Evolutionary conservation across 2,113 vertebrate species (phyloP), one percentile per base, ranked within the genome.

Genomic region (Corythoichthys intestinalis): DNA sequence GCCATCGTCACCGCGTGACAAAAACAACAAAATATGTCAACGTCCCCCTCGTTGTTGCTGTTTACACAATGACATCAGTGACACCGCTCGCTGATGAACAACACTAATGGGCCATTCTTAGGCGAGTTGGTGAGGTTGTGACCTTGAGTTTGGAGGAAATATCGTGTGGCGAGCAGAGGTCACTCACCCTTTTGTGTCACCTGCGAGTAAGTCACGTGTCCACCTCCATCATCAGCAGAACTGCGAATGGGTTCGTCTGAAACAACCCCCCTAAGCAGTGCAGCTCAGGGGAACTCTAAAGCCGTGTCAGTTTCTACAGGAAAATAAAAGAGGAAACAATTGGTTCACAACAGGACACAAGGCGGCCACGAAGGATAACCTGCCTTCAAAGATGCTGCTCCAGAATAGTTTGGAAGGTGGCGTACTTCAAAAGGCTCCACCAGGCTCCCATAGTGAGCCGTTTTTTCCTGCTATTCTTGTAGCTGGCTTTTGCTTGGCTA

Each of bases 381-480:
- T 90, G 91, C 90, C 97, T 97, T 98, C 95, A 98, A 98, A 98
- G 96, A 92, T 93, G 91, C 93, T 90, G 91, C 92, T 92, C 89
- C 92, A 88, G 90, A 92, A 94, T 94, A 94, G 95, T 95, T 95
- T 92, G 91, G 94, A 94, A 2, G 93, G 94, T 92, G 94, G 93
- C 90, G 93, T 91, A 93, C 95, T 96, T 99, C 96, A 99, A 98
- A 97, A 93, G 85, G 34, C 56, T 37, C 35, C 13, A 13, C 34
- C 34, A 14, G 34, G 83, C 85, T 90, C 90, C 91, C 78, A 90
- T 90, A 90, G 90, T 73, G 86, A 88, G 89, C 88, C 86, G 90
- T 91, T 95, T 87, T 58, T 98, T 98, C 96, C 97, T 98, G 95
- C 95, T 93, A 98, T 98, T 98, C 97, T 97, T 98, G 92, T 94